Conservation (phyloP, 23 tunicate genomes). For the Halocynthia aurantium region DNA sequence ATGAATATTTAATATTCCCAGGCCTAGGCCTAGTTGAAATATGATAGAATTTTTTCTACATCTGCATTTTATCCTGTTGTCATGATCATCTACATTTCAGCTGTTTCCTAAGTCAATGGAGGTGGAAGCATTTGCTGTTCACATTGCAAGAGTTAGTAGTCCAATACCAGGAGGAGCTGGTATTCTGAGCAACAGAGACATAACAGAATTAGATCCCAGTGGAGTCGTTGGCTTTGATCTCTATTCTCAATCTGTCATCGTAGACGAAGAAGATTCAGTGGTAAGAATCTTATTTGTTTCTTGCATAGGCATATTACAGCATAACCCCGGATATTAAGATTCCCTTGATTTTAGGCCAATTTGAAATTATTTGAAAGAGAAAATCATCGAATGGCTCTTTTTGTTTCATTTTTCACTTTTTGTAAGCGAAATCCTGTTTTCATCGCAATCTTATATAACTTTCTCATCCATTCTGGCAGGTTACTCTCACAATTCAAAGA, state of each 20-base stretch:
- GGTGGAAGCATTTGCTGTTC: constrained; percentile 28
- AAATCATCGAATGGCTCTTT: too few relatives aligned
- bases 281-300: constrained; percentile 4
- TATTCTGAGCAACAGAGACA: constrained; percentile 20
- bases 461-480: constrained; percentile 14
- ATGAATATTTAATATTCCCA: too few relatives aligned
- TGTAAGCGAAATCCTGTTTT: background rate
- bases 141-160: constrained; percentile 30
- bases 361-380: too few relatives aligned
- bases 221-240: constrained; percentile 59
- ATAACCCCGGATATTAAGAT: background rate
- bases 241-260: constrained; percentile 24
- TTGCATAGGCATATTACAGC: background rate
- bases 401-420: background rate
- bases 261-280: constrained; percentile 2
- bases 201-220: constrained; percentile 70
- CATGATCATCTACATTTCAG: constrained; percentile 1
- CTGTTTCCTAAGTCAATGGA: constrained; percentile 22
- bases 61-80: too few relatives aligned
- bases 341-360: background rate
- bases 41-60: too few relatives aligned
- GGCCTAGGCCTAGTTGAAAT: too few relatives aligned
- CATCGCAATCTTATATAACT: background rate
- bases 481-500: constrained; percentile 65
- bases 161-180: constrained; percentile 32